A percentile compares a stretch with the other conserved stretches of the same genome.
Conservation (phyloP, 53 echinoderm and acorn worm species). For the Patiria pectinifera region DNA sequence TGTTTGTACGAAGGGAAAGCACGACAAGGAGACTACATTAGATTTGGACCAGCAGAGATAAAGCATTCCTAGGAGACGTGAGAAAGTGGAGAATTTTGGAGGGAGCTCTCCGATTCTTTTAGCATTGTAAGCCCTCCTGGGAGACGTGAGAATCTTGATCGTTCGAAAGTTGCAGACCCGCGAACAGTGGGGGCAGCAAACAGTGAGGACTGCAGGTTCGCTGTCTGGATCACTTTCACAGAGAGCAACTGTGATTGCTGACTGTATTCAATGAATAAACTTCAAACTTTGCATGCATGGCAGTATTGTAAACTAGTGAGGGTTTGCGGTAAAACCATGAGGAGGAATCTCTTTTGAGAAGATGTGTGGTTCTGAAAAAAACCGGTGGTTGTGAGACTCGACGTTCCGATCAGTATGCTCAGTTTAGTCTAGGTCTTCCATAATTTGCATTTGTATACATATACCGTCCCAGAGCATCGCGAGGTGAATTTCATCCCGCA, state of each 20-base stretch:
- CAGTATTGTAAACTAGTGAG: too few species aligned
- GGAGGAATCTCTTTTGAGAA: too few species aligned
- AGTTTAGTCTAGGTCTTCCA: constrained; percentile 19
- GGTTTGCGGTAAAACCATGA: too few species aligned
- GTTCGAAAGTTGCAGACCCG: background rate
- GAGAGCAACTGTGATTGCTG: background rate
- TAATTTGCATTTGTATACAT: background rate
- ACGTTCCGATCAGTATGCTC: background rate
- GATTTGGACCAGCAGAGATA: background rate
- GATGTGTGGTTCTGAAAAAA: too few species aligned
- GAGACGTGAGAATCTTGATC: background rate
- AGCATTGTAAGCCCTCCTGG: background rate
- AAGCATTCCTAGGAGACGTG: background rate
- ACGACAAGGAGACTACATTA: background rate
- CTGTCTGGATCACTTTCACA: background rate
- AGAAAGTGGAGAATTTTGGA: background rate
- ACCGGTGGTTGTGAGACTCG: too few species aligned
- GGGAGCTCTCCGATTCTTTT: background rate
- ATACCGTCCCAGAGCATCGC: background rate
- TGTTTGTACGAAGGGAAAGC: background rate
- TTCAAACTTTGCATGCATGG: background rate
- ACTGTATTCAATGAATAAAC: background rate
- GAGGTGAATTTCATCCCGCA: background rate
- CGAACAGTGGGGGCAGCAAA: background rate
- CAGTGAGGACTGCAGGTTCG: background rate